phyloP scores from a whole-genome alignment of 2,113 vertebrate species.

The Morone chrysops region DNA sequence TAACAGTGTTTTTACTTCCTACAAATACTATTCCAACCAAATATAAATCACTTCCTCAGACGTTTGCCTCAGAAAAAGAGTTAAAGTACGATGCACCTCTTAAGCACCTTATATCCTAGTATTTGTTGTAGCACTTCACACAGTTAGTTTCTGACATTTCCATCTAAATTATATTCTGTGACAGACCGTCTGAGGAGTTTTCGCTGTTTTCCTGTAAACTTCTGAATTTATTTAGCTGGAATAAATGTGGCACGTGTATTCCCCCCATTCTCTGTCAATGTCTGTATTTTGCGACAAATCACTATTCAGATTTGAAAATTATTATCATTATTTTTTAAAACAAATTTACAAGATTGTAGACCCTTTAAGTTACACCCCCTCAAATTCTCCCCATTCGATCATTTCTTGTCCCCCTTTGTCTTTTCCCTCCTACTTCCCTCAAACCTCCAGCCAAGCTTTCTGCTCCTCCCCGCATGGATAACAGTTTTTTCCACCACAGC shows the following conservation, averaged over 20 bases:
- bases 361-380: neutral
- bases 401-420: neutral
- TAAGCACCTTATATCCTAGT: neutral
- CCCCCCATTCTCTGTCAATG: neutral
- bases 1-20: neutral
- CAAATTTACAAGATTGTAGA: neutral
- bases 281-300: neutral
- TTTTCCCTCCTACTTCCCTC: neutral
- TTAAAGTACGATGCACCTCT: neutral
- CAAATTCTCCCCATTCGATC: neutral
- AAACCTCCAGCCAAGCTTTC: constrained; percentile 15
- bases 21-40: neutral
- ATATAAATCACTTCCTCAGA: neutral
- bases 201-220: neutral
- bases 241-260: neutral
- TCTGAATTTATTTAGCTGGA: neutral
- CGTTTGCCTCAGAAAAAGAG: neutral
- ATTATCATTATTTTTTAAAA: no score
- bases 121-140: neutral
- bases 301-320: neutral
- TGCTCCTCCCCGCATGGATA: neutral
- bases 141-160: neutral
- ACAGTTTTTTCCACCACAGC: constrained; percentile 11
- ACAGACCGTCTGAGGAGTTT: neutral
- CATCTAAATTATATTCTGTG: neutral